Evolutionary conservation across 2,888 invertebrate genomes (phyloP).

Genomic region (Phyto melanocephala): DNA sequence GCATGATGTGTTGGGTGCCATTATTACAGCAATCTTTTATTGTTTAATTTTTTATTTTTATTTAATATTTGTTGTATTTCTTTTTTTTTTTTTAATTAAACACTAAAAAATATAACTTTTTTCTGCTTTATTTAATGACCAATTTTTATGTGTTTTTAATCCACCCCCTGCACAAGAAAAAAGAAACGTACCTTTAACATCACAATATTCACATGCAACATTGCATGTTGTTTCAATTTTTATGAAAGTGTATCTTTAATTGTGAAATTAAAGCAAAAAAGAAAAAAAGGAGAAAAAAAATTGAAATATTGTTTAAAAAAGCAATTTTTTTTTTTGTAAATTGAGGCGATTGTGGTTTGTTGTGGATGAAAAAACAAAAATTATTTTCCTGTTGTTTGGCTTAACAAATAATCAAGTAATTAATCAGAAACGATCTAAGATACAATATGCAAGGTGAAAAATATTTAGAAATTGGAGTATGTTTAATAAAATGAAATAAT

Average conservation of each 20-base stretch:
- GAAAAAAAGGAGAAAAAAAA: not conserved
- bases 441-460: too few species aligned
- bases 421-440: too few species aligned
- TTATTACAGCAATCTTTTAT: slow-evolving; percentile 1
- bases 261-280: slow-evolving; percentile 42
- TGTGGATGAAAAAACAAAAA: not conserved
- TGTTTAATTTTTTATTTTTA: not conserved
- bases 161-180: not conserved
- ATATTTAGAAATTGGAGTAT: too few species aligned
- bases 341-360: not conserved
- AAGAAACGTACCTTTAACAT: not conserved
- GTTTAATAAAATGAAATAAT: too few species aligned
- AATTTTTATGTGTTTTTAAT: slow-evolving; percentile 37
- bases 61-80: not conserved
- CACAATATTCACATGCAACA: slow-evolving; percentile 49
- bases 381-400: not conserved
- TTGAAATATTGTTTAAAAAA: slow-evolving; percentile 7
- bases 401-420: not conserved
- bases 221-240: slow-evolving; percentile 59
- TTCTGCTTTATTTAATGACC: slow-evolving; percentile 43
- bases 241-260: slow-evolving; percentile 59
- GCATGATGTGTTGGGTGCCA: not conserved
- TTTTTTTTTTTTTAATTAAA: slow-evolving; percentile 10
- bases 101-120: slow-evolving; percentile 10
- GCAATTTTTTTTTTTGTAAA: not conserved